A percentile compares a stretch with the other conserved stretches of the same genome.
Conservation (phyloP, 2,113 vertebrate genomes). For the Cavia aperea region DNA sequence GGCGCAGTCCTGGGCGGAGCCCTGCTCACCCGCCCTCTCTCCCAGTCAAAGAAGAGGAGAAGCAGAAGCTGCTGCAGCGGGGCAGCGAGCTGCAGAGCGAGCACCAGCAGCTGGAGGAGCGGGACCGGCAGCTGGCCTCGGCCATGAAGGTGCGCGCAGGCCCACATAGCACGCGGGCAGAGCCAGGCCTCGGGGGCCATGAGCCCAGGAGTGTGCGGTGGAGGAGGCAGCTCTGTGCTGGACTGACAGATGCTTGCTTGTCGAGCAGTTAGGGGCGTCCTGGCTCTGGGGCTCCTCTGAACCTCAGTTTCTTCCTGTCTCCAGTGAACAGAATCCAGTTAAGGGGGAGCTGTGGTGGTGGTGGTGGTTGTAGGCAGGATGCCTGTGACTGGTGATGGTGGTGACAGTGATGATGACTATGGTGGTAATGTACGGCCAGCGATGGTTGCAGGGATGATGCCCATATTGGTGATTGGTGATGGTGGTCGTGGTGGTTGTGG, state of each 20-base stretch:
- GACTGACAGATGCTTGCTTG: fast-evolving
- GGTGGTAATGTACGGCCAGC: too few relatives aligned
- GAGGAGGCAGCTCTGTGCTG: not conserved
- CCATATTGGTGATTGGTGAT: too few relatives aligned
- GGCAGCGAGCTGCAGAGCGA: conserved; percentile 89
- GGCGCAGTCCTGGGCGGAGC: not conserved
- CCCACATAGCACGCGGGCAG: too few relatives aligned
- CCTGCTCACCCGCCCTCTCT: not conserved
- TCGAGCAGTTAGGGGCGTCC: fast-evolving
- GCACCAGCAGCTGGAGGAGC: conserved; percentile 86
- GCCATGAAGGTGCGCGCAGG: conserved; percentile 78
- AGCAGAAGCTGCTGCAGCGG: conserved; percentile 86
- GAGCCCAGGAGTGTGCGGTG: not conserved
- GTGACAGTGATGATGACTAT: fast-evolving
- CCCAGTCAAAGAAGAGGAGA: conserved; percentile 94
- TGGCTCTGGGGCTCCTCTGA: not conserved
- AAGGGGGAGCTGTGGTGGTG: not conserved
- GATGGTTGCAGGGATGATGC: not conserved
- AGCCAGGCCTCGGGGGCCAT: too few relatives aligned
- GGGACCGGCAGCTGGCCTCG: conserved; percentile 85
- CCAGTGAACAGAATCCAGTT: not conserved
- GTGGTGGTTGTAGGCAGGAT: fast-evolving
- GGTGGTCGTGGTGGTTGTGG: fast-evolving
- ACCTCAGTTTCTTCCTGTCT: not conserved
- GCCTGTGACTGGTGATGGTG: not conserved